phyloP scores from a whole-genome alignment of 2,888 invertebrate genomes.

The Achlya flavicornis region DNA sequence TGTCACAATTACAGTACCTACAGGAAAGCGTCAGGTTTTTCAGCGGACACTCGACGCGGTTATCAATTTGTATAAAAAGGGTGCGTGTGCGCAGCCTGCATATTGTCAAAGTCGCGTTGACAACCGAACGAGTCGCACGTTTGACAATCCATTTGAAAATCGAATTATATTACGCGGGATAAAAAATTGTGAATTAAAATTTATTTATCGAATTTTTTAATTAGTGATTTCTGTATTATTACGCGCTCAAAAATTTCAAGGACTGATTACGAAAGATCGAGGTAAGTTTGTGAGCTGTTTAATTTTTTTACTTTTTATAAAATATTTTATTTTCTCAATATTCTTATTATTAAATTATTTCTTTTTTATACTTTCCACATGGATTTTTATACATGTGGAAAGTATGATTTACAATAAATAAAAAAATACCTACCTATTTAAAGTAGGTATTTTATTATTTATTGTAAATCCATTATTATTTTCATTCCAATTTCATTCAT shows the following conservation, averaged over 20 bases:
- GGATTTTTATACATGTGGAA: no score
- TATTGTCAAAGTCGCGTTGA: slow-evolving; percentile 21
- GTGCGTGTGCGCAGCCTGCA: slow-evolving; percentile 26
- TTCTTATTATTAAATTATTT: no score
- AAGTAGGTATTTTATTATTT: no score
- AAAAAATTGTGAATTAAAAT: background rate
- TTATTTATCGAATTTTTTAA: background rate
- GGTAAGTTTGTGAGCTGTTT: background rate
- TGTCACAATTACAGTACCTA: background rate
- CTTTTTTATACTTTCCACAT: no score
- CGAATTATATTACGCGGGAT: background rate
- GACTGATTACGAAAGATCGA: background rate
- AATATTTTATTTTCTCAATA: no score
- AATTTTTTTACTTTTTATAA: background rate
- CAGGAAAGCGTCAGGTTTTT: slow-evolving; percentile 20
- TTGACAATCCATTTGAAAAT: background rate
- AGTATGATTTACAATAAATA: no score
- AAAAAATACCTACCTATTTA: no score
- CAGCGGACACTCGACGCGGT: background rate
- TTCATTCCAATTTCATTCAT: no score
- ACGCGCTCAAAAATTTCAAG: background rate
- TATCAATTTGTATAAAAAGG: slow-evolving; percentile 30
- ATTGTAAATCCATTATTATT: no score
- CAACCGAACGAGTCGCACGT: slow-evolving; percentile 3
- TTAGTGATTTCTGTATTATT: background rate